Conservation (phyloP, 2,113 vertebrate species). For the Xenotilapia leptura region DNA sequence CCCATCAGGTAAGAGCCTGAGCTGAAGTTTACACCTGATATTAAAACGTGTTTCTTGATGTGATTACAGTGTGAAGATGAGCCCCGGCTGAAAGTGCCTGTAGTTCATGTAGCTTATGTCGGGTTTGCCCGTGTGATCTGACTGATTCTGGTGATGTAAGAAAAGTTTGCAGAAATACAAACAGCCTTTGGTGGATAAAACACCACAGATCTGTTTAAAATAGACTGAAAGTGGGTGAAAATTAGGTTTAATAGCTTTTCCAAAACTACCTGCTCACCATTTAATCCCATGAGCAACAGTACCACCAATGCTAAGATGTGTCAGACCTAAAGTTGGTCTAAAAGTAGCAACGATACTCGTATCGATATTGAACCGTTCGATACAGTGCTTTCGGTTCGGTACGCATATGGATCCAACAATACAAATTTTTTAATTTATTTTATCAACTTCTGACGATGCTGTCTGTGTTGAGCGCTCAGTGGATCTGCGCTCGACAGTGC, state of each 20-base stretch:
- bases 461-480: too few relatives aligned
- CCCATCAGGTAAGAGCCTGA: constrained; percentile 83
- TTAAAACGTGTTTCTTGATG: background rate
- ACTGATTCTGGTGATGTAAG: background rate
- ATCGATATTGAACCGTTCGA: too few relatives aligned
- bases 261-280: background rate
- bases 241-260: background rate
- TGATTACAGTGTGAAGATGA: background rate
- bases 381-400: too few relatives aligned
- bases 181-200: background rate
- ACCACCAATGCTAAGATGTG: background rate
- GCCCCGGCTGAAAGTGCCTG: background rate
- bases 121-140: rapidly evolving
- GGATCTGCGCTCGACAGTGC: too few relatives aligned
- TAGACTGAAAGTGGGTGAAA: background rate
- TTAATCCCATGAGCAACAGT: background rate
- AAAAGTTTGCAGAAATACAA: background rate
- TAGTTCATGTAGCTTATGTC: background rate
- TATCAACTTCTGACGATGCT: too few relatives aligned
- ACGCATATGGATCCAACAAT: too few relatives aligned
- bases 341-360: background rate
- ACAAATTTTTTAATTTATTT: too few relatives aligned
- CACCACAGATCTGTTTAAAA: background rate
- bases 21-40: background rate
- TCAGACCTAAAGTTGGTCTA: background rate